Conservation (phyloP, 2,113 vertebrate genomes). For the Pan troglodytes region NHGRI_mPanTro3-v2.1_pri NC_072419.2:26939501-26940000, state of each 20-base stretch:
- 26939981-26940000: constrained; percentile 90
- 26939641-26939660: constrained; percentile 53
- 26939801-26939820: constrained; percentile 83
- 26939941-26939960: constrained; percentile 90
- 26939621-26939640: not conserved
- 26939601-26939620: constrained; percentile 43
- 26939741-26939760: constrained; percentile 82
- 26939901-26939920: constrained; percentile 87
- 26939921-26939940: constrained; percentile 83
- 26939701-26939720: constrained; percentile 85
- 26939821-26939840: constrained; percentile 84
- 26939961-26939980: constrained; percentile 89
- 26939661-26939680: constrained; percentile 76
- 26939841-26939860: constrained; percentile 83
- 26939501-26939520: not conserved
- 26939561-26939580: constrained; percentile 68
- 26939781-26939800: constrained; percentile 79
- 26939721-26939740: constrained; percentile 87
- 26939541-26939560: not conserved
- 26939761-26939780: constrained; percentile 86
- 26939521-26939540: not conserved
- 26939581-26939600: not conserved
- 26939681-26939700: constrained; percentile 85
- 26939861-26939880: constrained; percentile 89
- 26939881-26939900: constrained; percentile 84